Percentiles rank a stretch among this genome's conserved stretches.
These are phyloP conservation scores for Alviniconcha marisindica DNA, from an alignment of 1,140 invertebrate species.

Conservation along the genomic window DNA sequence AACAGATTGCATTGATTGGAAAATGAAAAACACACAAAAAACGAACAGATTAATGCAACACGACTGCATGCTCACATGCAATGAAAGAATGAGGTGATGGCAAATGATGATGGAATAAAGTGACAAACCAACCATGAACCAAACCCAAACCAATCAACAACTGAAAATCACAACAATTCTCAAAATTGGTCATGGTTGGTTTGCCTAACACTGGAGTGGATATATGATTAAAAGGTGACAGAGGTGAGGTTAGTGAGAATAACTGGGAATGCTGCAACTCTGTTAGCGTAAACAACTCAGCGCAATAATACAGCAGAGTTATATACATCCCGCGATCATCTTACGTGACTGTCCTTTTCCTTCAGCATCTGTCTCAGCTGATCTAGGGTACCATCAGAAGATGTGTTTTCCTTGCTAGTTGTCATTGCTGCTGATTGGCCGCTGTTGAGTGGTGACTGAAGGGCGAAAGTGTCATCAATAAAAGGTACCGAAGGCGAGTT, in stretches of 20 bases:
- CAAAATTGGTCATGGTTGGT: slow-evolving; percentile 31
- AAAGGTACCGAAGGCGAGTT: background rate
- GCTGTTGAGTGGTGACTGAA: background rate
- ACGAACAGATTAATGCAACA: background rate
- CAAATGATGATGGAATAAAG: background rate
- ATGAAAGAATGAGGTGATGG: background rate
- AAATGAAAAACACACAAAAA: too few relatives aligned
- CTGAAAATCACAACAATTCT: background rate
- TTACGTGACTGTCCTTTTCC: slow-evolving; percentile 36
- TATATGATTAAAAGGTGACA: background rate
- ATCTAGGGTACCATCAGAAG: background rate
- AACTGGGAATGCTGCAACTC: slow-evolving; percentile 1
- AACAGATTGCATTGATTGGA: slow-evolving; percentile 13
- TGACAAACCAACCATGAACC: background rate
- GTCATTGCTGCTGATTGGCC: background rate
- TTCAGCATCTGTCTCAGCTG: slow-evolving; percentile 14
- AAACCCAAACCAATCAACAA: background rate
- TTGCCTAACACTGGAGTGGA: background rate
- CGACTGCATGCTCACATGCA: slow-evolving; percentile 10
- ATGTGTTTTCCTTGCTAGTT: background rate
- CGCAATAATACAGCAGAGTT: slow-evolving; percentile 1
- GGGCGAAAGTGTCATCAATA: background rate
- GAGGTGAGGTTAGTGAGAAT: slow-evolving; percentile 25
- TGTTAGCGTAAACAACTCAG: slow-evolving; percentile 25
- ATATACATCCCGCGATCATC: background rate